Base-by-base conservation (phyloP, 2,797 vertebrate genomes). In the Buceros bicornis region DNA sequence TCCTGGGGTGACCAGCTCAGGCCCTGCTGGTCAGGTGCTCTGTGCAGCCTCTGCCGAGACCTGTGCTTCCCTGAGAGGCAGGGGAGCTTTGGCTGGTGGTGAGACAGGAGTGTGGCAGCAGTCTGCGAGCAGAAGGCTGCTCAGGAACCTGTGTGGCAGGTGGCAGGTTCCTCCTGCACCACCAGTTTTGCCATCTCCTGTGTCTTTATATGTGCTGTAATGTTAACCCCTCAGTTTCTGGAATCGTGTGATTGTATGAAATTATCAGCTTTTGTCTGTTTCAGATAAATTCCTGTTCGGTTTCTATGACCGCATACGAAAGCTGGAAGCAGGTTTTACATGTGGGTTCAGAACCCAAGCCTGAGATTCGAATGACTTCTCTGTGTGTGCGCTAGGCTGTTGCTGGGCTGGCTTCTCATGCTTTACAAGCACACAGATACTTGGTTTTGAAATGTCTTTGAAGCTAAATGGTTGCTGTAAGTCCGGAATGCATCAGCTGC, bases 81-180 rank as follows among this genome's bases (percentile, higher is more conserved):
- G 37, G 1, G 54, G 57, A 80, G 47, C 50, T 72, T 19, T 48
- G 60, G 12, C 73, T 57, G 33, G 53, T 15, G 25, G 67, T 0
- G 0, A 50, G 50, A 20, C 33, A 45, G 71, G 42, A 77, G 13
- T 1, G 2, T 19, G 64, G 51, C 18, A 9, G 42, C 40, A 48
- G 45, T 20, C 37, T 7, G 19, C 1, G 14, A 70, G 57, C 51
- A 78, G 79, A 87, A 79, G 84, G 85, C 60, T 60, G 73, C 77
- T 84, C 29, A 47, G 86, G 58, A 88, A 66, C 84, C 71, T 0
- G 24, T 82, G 60, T 47, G 53, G 65, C 74, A 80, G 74, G 64
- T n/a, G 89, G 51, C 93, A 80, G 88, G 93, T 90, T 90, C 81
- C 45, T 91, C 93, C 85, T 35, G 87, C 70, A 83, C 37, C 82